Conservation (phyloP, 2,888 invertebrate species). For the Cantharis flavilabris region DNA sequence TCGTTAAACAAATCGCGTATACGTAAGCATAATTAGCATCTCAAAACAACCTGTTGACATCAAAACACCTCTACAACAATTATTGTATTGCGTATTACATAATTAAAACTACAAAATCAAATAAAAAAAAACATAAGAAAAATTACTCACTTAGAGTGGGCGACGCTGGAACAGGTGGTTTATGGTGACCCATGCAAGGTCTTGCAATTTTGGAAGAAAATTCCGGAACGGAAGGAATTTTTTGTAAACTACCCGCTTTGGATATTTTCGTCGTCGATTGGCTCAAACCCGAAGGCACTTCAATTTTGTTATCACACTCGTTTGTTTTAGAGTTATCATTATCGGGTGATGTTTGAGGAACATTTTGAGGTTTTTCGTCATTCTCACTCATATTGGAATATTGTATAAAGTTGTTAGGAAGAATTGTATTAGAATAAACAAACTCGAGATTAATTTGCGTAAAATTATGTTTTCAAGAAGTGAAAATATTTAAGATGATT, state of each 20-base stretch:
- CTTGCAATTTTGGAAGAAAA: slow-evolving; percentile 70
- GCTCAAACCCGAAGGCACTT: not conserved
- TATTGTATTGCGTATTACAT: not conserved
- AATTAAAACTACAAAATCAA: slow-evolving; percentile 1
- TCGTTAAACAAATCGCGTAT: not conserved
- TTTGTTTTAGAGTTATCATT: not conserved
- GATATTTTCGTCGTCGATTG: not conserved
- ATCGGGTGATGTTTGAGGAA: not conserved
- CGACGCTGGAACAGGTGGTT: slow-evolving; percentile 68
- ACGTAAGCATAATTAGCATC: not conserved
- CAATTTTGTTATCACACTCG: not conserved
- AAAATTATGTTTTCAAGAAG: not conserved
- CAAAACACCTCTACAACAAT: not conserved
- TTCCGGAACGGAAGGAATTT: slow-evolving; percentile 65
- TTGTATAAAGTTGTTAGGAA: not conserved
- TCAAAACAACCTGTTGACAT: not conserved
- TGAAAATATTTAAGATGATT: not conserved
- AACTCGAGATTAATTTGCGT: not conserved
- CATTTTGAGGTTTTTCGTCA: not conserved
- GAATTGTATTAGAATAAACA: not conserved
- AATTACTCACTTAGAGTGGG: slow-evolving; percentile 51
- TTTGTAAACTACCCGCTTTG: not conserved
- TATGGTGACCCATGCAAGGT: slow-evolving; percentile 66
- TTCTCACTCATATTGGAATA: not conserved
- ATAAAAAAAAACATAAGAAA: slow-evolving; percentile 23